Base-by-base conservation (phyloP, 2,888 invertebrate species). In the Caenorhabditis imperialis region DNA sequence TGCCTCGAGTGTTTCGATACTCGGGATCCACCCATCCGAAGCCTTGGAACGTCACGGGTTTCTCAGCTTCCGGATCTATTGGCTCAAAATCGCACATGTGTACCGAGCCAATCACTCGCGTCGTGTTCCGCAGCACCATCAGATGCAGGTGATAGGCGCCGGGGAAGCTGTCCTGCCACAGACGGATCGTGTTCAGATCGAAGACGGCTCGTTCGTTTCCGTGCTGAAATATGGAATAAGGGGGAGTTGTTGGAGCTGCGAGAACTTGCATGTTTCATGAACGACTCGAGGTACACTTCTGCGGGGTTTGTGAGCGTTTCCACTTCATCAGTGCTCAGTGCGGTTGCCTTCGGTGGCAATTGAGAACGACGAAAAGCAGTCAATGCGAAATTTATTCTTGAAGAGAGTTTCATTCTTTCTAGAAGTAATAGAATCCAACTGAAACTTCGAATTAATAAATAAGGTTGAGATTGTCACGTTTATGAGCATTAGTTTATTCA, bases 11-110 rank as follows among this genome's bases (percentile, higher is more conserved):
- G 22, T 22, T 22, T 30, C 63, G 47, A 22, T 33, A 54, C 30
- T 54, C 47, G 3, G 44, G 27, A 37, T 40, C 54, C 8, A 63
- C 48, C 63, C 54, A 54, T 20, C 54, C 35, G 38, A 63, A 47
- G 5, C 63, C 63, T 37, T 38, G 37, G 33, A 54, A 54, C 10
- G 8, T 16, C 1, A 23, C 22, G 12, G 22, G 44, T 20, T 14
- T 14, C 1, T 22, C 44, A 23, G 16, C 23, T 20, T 44, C 22
- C 2, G 44, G 44, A 6, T 20, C 12, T 2, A 63, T 47, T 3
- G 54, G 40, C 2, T 54, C 10, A 14, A 48, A 20, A 22, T 22
- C 16, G 35, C n/a, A n/a, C n/a, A n/a, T n/a, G n/a, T n/a, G n/a
- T n/a, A n/a, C n/a, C n/a, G n/a, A n/a, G n/a, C n/a, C n/a, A n/a